Base-by-base conservation (phyloP, 2,888 invertebrate genomes). In the Nephrotoma guestfalica region DNA sequence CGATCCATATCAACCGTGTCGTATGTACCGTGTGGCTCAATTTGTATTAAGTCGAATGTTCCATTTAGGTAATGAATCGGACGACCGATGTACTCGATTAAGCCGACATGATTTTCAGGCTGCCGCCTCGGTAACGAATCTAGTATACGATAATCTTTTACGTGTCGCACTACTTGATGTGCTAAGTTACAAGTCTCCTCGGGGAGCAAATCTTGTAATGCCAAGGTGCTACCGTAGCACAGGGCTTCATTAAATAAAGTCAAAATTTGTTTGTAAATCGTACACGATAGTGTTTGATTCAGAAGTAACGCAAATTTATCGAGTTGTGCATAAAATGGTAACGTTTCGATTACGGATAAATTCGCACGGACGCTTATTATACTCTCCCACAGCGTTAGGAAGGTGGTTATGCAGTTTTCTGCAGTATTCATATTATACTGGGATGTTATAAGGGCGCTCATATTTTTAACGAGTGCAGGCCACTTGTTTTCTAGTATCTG, bases 351-450 rank as follows among this genome's bases (percentile, higher is more conserved):
- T 42, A 97, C 95, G 83, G 97, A 97, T 86, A 97, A 93, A 92
- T 97, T 97, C 40, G 97, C 96, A 92, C 96, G 96, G 0, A 97
- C 97, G 86, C 97, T 97, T 90, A 97, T 97, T 18, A 97, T 96
- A 88, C 96, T 96, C 90, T 97, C 96, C 97, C 97, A 97, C 51
- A 97, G 92, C 86, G 96, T 95, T 88, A 97, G 93, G 90, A 97
- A 97, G 86, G 96, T 96, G 86, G 97, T 92, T 89, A 95, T 93
- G 90, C 95, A 95, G 89, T 94, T 95, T 91, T 95, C 95, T 86
- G 94, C 93, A 45, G 6, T 90, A 89, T 30, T 90, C 89, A 90
- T 87, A 43, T 89, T 88, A 88, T 90, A 89, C 87, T 89, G 89
- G 51, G 89, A 88, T 40, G 89, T 88, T 88, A 90, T 90, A 30